Base-by-base conservation (phyloP, 2,888 invertebrate species). In the Caenorhabditis panamensis region DNA sequence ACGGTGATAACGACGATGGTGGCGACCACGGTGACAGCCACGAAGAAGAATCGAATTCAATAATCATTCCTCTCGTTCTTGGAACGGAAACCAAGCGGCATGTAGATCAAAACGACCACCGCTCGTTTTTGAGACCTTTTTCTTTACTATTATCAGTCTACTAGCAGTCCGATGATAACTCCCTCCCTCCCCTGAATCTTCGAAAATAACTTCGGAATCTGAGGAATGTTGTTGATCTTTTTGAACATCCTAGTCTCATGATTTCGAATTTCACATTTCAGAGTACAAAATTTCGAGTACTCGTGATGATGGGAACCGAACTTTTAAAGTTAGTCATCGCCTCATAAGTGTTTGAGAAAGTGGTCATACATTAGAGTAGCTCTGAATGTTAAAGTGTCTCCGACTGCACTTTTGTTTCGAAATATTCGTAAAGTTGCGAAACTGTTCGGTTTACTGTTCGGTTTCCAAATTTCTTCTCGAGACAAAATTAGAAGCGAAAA, bases 1-100 rank as follows among this genome's bases (percentile, higher is more conserved):
- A 54, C 53, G 62, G 18, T 53, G 69, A 69, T 69, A 69, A 69
- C 69, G 53, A 26, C 61, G 37, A 41, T 51, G 69, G 49, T 24
- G 51, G 22, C 51, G 51, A 24, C 3, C 41, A 24, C 36, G 53
- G 66, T 24, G 49, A 49, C 36, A 58, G 49, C 59, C 58, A 49
- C 37, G 26, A 16, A 41, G 41, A 41, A 6, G 41, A 41, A 41
- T 67, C 36, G n/a, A 31, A 68, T 59, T 59, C 49, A 59, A 47
- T 49, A 47, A 58, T 36, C 13, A 6, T 9, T 41, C 13, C 13
- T 13, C 16, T 3, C 41, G 41, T 71, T 69, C 22, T 59, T 49
- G 53, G 28, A 61, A 53, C 51, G 62, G 37, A 18, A 36, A 37
- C 41, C n/a, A n/a, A n/a, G n/a, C n/a, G n/a, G 51, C 41, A 4